Evolutionary conservation across 2,888 invertebrate species (phyloP).

Genomic region (Criorhina ranunculi): DNA sequence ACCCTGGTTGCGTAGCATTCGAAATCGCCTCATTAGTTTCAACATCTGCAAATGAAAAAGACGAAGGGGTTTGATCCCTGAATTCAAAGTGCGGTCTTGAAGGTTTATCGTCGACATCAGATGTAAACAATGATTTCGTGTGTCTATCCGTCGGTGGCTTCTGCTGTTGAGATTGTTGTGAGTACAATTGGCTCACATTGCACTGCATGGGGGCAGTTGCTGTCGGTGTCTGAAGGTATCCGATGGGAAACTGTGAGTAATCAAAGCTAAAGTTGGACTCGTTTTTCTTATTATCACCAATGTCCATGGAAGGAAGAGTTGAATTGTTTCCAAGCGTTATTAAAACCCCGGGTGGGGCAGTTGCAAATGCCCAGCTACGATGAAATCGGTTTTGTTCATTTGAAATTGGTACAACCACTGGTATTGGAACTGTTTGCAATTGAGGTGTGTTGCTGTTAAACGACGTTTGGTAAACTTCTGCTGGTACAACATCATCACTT

Average conservation of each 20-base stretch:
- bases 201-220: slow-evolving; percentile 37
- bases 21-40: slow-evolving; percentile 47
- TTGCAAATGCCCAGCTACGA: slow-evolving; percentile 50
- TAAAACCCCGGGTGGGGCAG: slow-evolving; percentile 53
- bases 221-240: slow-evolving; percentile 62
- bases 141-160: slow-evolving; percentile 40
- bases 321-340: slow-evolving; percentile 58
- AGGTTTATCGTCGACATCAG: slow-evolving; percentile 43
- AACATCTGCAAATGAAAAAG: slow-evolving; percentile 36
- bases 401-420: slow-evolving; percentile 58
- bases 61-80: slow-evolving; percentile 10
- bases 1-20: slow-evolving; percentile 16
- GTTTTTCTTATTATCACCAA: slow-evolving; percentile 36
- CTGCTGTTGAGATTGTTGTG: slow-evolving; percentile 44
- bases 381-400: slow-evolving; percentile 58
- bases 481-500: slow-evolving; percentile 19
- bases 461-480: slow-evolving; percentile 11
- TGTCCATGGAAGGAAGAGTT: slow-evolving; percentile 24
- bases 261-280: slow-evolving; percentile 58
- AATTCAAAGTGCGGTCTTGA: slow-evolving; percentile 41
- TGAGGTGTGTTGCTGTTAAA: slow-evolving; percentile 26
- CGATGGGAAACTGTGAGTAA: slow-evolving; percentile 77
- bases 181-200: slow-evolving; percentile 58
- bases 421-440: slow-evolving; percentile 58
- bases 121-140: slow-evolving; percentile 32